These are phyloP conservation scores for Ormia ochracea DNA, from an alignment of 2,888 invertebrate genomes.

Conservation along the genomic window DNA sequence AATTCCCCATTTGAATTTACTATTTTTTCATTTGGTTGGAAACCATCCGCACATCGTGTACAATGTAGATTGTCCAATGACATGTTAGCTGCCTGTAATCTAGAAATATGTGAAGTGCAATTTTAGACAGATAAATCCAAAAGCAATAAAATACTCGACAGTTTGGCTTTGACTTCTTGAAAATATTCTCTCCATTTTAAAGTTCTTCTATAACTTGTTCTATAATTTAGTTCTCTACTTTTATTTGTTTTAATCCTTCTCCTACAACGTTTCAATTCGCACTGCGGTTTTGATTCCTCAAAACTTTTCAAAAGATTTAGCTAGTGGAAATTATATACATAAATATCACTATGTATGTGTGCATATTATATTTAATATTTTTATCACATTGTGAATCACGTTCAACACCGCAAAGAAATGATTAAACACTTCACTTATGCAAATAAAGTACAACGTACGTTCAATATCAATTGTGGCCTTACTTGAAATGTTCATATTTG, in stretches of 20 bases:
- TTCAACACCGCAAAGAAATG: conserved; percentile 51
- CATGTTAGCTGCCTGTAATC: conserved; percentile 80
- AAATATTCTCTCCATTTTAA: conserved; percentile 44
- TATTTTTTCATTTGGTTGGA: conserved; percentile 97
- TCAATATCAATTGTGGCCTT: conserved; percentile 39
- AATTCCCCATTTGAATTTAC: conserved; percentile 98
- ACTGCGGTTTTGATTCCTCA: conserved; percentile 29
- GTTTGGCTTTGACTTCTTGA: conserved; percentile 45
- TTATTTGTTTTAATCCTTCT: conserved; percentile 11
- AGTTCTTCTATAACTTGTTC: not conserved
- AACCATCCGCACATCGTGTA: conserved; percentile 96
- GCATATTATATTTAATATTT: not conserved
- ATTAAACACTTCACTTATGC: conserved; percentile 43
- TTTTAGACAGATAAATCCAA: not conserved
- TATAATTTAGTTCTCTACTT: not conserved
- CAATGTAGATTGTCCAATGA: conserved; percentile 95
- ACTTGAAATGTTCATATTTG: conserved; percentile 35
- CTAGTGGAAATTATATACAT: conserved; percentile 21
- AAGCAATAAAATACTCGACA: conserved; percentile 26
- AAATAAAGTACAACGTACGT: conserved; percentile 43
- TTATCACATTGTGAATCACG: conserved; percentile 58
- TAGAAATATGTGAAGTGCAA: conserved; percentile 61
- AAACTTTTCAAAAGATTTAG: conserved; percentile 27
- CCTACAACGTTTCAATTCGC: conserved; percentile 15
- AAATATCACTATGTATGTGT: no score